Percentiles rank a stretch among this genome's conserved stretches.
phyloP scores from a whole-genome alignment of 2,797 vertebrate species.

The Characodon lateralis region DNA sequence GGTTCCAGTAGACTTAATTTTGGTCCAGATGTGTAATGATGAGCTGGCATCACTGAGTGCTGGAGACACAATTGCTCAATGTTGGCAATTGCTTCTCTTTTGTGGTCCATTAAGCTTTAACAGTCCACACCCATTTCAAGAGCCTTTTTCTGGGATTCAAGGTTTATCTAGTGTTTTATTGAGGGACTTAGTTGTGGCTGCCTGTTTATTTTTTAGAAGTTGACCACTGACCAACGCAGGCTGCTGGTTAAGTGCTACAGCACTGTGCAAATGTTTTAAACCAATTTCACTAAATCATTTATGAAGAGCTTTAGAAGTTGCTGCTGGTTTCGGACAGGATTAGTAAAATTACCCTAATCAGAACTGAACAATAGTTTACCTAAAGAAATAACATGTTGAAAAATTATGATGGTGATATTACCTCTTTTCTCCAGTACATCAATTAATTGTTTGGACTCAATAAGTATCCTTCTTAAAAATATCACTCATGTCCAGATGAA shows the following conservation, averaged over 20 bases:
- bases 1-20: neutral
- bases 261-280: neutral
- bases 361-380: neutral
- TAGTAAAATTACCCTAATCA: neutral
- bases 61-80: neutral
- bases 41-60: neutral
- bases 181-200: neutral
- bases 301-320: neutral
- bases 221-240: neutral
- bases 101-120: neutral
- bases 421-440: conserved; percentile 28
- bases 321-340: neutral
- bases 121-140: neutral
- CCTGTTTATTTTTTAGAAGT: neutral
- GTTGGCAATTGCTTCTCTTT: neutral
- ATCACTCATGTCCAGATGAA: conserved; percentile 36
- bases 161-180: neutral
- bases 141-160: neutral
- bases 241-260: neutral
- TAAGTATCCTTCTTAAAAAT: conserved; percentile 28
- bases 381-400: neutral
- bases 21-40: neutral
- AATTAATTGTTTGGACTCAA: conserved; percentile 28
- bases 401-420: neutral
- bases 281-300: neutral